phyloP scores from a whole-genome alignment of 2,797 vertebrate genomes.

The Alauda arvensis region DNA sequence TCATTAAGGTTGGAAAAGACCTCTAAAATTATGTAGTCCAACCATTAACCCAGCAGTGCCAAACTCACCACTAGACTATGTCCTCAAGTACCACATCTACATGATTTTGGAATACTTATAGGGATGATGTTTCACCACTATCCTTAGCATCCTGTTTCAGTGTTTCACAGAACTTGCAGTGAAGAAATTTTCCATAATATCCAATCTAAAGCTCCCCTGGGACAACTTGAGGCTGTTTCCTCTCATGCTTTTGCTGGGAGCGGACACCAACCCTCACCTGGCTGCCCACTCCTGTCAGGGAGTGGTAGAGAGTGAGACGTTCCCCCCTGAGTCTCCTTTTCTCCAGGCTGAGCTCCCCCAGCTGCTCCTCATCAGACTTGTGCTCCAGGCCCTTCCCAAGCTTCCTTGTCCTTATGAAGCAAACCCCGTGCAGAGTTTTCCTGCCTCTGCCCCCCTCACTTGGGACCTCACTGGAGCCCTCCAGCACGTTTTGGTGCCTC shows the following conservation, averaged over 20 bases:
- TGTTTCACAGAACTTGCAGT: neutral
- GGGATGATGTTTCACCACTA: neutral
- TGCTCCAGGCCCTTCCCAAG: neutral
- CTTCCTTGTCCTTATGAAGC: neutral
- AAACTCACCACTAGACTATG: neutral
- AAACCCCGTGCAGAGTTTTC: neutral
- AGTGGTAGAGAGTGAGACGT: neutral
- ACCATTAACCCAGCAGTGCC: neutral
- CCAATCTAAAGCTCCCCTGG: neutral
- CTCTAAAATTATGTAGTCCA: neutral
- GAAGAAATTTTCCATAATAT: neutral
- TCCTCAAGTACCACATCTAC: neutral
- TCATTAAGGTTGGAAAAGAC: neutral
- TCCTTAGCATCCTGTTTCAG: neutral
- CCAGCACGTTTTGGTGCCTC: neutral
- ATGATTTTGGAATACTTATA: neutral
- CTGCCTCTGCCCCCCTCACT: neutral
- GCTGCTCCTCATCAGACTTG: neutral
- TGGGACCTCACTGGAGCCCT: neutral
- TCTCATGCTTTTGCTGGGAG: neutral
- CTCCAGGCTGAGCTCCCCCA: neutral
- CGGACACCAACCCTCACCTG: rapidly evolving
- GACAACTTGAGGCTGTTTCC: rapidly evolving
- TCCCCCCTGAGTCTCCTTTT: neutral
- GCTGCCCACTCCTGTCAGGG: neutral